phyloP scores from a whole-genome alignment of 1,140 invertebrate species.

The Mya arenaria region DNA sequence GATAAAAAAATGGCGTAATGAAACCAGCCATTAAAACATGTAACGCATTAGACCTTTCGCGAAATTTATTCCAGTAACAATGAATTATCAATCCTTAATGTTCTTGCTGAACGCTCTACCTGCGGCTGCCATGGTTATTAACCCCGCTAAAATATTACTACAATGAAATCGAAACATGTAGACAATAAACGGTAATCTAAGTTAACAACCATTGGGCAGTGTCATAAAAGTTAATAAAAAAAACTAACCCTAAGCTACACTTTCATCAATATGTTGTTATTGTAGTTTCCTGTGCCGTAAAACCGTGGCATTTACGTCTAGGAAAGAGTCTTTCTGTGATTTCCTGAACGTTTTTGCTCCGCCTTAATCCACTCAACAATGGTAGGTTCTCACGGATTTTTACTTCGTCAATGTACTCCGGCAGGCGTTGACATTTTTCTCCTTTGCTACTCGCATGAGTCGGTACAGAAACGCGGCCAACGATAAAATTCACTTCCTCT shows the following conservation, averaged over 20 bases:
- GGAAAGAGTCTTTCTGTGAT: conserved; percentile 58
- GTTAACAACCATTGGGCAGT: too few species aligned
- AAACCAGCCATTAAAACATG: too few species aligned
- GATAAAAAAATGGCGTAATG: too few species aligned
- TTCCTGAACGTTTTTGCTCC: conserved; percentile 61
- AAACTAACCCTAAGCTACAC: neutral
- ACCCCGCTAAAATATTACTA: too few species aligned
- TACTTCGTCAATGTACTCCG: conserved; percentile 62
- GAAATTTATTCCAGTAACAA: too few species aligned
- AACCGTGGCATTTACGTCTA: conserved; percentile 28
- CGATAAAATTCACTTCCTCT: conserved; percentile 62
- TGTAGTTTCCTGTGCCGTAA: conserved; percentile 23
- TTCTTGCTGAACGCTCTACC: too few species aligned
- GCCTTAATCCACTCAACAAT: conserved; percentile 57
- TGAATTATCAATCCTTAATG: too few species aligned
- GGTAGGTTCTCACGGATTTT: conserved; percentile 63
- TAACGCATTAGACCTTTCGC: too few species aligned
- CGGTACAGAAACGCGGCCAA: conserved; percentile 47
- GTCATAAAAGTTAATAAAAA: too few species aligned
- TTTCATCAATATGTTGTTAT: conserved; percentile 30
- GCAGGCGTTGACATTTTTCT: conserved; percentile 51
- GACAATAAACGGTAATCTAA: too few species aligned
- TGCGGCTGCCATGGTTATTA: too few species aligned
- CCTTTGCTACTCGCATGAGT: conserved; percentile 55
- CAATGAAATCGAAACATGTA: too few species aligned